Conservation (phyloP, 2,888 invertebrate species). For the Opisthograptis luteolata region DNA sequence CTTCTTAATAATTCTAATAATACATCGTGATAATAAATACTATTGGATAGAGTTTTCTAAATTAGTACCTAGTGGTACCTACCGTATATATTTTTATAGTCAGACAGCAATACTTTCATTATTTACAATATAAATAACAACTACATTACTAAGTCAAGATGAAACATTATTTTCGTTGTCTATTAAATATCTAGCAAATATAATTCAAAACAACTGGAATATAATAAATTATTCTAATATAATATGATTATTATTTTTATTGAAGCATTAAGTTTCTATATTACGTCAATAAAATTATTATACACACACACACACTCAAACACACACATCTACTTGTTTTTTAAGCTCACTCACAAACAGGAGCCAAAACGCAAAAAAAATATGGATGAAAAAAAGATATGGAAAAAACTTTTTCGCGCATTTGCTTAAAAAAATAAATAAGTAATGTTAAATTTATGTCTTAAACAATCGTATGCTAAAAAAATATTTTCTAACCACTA, state of each 20-base stretch:
- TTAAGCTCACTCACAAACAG: not conserved
- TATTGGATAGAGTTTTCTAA: not conserved
- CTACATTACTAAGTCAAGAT: not conserved
- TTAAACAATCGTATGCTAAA: too few species aligned
- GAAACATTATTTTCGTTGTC: conserved; percentile 8
- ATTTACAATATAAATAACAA: conserved; percentile 28
- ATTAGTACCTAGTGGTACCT: not conserved
- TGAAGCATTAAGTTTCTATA: too few species aligned
- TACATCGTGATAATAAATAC: too few species aligned
- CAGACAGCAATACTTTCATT: conserved; percentile 50
- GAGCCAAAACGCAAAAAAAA: too few species aligned
- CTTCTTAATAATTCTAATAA: not conserved
- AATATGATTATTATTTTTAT: too few species aligned
- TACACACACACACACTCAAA: too few species aligned
- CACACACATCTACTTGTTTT: not conserved
- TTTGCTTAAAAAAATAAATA: too few species aligned
- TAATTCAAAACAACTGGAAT: not conserved
- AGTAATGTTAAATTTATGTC: too few species aligned
- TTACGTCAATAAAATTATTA: not conserved
- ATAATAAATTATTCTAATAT: too few species aligned
- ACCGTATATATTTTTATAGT: conserved; percentile 48
- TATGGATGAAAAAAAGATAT: too few species aligned
- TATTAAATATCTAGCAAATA: not conserved
- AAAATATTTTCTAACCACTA: too few species aligned
- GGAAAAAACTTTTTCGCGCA: too few species aligned